phyloP scores from a whole-genome alignment of 2,113 vertebrate genomes.

The Podocnemis expansa region DNA sequence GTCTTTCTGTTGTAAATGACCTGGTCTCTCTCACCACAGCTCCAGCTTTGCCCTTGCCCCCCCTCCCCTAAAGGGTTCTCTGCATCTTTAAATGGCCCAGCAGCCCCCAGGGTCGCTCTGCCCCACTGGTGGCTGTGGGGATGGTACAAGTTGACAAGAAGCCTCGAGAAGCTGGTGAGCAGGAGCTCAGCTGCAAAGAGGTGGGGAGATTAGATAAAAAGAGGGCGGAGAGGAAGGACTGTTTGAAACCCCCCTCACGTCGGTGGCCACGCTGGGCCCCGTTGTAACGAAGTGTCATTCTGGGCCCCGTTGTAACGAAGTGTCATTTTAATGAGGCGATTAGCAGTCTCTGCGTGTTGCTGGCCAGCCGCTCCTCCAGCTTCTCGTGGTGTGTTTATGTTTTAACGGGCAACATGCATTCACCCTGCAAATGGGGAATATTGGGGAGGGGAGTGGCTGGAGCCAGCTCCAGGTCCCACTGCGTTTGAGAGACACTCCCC shows the following conservation, averaged over 20 bases:
- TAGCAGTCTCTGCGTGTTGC: neutral
- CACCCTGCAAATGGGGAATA: neutral
- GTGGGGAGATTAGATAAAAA: neutral
- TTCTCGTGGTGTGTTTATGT: neutral
- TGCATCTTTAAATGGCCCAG: neutral
- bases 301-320: neutral
- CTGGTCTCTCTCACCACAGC: neutral
- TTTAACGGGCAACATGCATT: neutral
- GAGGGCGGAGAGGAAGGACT: neutral
- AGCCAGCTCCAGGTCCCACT: accelerated
- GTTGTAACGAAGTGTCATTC: too few relatives aligned
- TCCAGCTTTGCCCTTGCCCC: neutral
- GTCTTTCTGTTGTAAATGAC: neutral
- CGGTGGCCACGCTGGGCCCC: neutral
- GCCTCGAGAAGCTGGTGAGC: neutral
- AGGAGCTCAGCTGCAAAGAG: neutral
- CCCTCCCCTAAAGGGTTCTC: neutral
- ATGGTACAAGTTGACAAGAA: neutral
- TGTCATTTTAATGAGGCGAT: neutral
- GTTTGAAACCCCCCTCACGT: neutral
- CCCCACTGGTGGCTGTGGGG: neutral
- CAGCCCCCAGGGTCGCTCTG: neutral
- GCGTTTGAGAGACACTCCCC: neutral
- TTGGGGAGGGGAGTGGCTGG: neutral
- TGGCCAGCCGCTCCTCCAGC: neutral